Conservation (phyloP, 1,140 invertebrate species). For the Dolichoris vasculosae region DNA sequence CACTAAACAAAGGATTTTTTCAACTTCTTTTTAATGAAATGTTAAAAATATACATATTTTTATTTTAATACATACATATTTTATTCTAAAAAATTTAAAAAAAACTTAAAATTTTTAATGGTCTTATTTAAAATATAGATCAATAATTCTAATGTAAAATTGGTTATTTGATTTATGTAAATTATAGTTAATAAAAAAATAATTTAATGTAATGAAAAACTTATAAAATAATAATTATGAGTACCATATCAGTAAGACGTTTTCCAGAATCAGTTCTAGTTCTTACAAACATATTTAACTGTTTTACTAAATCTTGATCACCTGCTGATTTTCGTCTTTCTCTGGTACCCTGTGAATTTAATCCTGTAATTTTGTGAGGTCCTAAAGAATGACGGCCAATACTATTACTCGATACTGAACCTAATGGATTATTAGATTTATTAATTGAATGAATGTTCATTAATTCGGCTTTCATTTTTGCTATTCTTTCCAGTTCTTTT, state of each 20-base stretch:
- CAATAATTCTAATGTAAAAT: not conserved
- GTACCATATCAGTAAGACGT: slow-evolving; percentile 85
- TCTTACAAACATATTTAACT: slow-evolving; percentile 85
- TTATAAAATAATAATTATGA: not conserved
- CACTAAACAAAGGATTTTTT: too few species aligned
- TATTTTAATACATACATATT: not conserved
- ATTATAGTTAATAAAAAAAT: not conserved
- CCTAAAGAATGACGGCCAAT: slow-evolving; percentile 78
- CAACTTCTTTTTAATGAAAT: too few species aligned
- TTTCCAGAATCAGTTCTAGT: slow-evolving; percentile 90
- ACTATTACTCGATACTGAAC: slow-evolving; percentile 75
- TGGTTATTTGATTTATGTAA: not conserved
- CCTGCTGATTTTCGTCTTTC: slow-evolving; percentile 84
- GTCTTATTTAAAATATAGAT: not conserved
- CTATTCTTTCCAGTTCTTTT: slow-evolving; percentile 78
- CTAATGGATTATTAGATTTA: slow-evolving; percentile 70
- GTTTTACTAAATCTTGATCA: slow-evolving; percentile 82
- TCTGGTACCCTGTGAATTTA: slow-evolving; percentile 72
- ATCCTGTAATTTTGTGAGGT: slow-evolving; percentile 71
- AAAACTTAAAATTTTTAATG: not conserved
- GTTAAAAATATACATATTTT: not conserved
- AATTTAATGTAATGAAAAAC: not conserved
- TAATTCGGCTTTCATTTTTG: slow-evolving; percentile 75
- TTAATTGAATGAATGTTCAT: slow-evolving; percentile 69
- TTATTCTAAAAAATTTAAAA: not conserved